Conservation (phyloP, 2,797 vertebrate genomes). For the Oreonectes daqikongensis region DNA sequence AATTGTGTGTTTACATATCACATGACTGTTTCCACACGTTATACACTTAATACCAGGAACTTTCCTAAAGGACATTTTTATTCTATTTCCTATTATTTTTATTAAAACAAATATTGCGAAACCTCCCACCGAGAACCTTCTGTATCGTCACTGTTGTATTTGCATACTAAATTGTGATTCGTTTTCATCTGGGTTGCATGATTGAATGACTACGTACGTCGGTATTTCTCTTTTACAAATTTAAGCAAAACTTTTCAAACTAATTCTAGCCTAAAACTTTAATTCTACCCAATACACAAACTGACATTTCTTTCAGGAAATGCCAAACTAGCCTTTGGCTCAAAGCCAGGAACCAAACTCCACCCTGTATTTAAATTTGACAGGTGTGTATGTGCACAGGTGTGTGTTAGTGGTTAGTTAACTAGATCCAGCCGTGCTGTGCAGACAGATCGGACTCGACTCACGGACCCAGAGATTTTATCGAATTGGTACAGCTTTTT, state of each 20-base stretch:
- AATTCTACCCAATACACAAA: too few species aligned
- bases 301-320: constrained; percentile 16
- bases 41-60: neutral
- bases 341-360: constrained; percentile 3
- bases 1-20: too few species aligned
- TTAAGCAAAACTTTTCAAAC: too few species aligned
- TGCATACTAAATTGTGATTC: neutral
- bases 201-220: too few species aligned
- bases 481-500: neutral
- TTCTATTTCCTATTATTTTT: too few species aligned
- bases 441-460: neutral
- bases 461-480: neutral
- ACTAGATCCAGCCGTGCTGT: neutral
- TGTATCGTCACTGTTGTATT: neutral
- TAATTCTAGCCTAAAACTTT: too few species aligned
- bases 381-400: constrained; percentile 36
- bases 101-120: neutral
- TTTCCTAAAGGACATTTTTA: neutral
- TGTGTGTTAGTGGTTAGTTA: constrained; percentile 7
- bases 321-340: neutral
- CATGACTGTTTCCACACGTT: too few species aligned
- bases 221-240: too few species aligned
- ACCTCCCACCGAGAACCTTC: neutral
- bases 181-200: too few species aligned
- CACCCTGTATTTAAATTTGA: constrained; percentile 29